Evolutionary conservation across 2,113 vertebrate species (phyloP).

Genomic region (Bolborhynchus lineola): DNA sequence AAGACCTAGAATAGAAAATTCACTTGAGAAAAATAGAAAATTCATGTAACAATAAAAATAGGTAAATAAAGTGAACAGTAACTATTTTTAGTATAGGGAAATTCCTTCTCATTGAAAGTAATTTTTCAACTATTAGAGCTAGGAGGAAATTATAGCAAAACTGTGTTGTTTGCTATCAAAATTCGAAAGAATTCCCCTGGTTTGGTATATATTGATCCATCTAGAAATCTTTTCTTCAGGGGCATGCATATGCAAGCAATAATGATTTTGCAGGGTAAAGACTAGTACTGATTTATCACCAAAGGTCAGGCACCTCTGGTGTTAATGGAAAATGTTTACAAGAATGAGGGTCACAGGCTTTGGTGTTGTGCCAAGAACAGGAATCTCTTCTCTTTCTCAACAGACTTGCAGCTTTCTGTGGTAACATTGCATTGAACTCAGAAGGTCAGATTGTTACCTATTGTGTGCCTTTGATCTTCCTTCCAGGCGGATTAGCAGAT

Average conservation of each 20-base stretch:
- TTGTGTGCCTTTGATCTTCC: neutral
- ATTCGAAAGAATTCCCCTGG: neutral
- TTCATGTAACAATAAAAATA: neutral
- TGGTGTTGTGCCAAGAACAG: neutral
- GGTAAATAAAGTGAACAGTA: neutral
- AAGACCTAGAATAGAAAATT: neutral
- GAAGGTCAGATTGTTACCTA: neutral
- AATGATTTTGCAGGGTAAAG: neutral
- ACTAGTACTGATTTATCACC: neutral
- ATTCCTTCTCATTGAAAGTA: neutral
- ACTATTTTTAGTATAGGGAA: neutral
- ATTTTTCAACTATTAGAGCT: neutral
- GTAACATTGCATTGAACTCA: neutral
- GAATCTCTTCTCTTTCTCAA: neutral
- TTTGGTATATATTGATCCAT: neutral
- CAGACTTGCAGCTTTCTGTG: neutral
- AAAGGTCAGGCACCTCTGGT: neutral
- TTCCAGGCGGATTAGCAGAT: neutral
- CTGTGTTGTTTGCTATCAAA: neutral
- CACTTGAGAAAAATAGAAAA: neutral
- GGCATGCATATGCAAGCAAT: neutral
- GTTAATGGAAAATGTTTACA: neutral
- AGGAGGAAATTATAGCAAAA: neutral
- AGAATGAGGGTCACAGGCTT: neutral
- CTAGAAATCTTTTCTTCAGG: neutral